Evolutionary conservation across 92 coral and sea anemone species (phyloP).

Genomic region (Heliopora coerulea): DNA sequence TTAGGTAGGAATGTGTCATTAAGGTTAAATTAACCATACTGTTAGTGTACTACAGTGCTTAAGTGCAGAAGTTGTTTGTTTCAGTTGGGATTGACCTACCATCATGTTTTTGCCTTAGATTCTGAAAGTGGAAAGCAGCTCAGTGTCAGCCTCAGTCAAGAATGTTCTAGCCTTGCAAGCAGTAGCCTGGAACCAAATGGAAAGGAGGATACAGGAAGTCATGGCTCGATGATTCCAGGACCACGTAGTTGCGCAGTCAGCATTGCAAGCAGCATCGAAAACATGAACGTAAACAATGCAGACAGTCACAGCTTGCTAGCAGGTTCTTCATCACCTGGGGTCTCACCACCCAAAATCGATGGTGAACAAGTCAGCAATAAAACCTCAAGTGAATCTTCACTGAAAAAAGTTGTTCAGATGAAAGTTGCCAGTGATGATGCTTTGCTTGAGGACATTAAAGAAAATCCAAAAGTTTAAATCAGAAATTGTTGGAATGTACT

Average conservation of each 20-base stretch:
- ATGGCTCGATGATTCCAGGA: conserved; percentile 91
- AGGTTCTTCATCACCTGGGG: conserved; percentile 11
- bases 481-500: too few species aligned
- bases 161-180: conserved; percentile 91
- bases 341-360: background rate
- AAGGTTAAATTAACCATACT: too few species aligned
- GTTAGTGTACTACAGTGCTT: background rate
- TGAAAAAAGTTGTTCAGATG: conserved; percentile 30
- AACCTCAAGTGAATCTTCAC: conserved; percentile 27
- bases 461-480: background rate
- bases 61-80: background rate
- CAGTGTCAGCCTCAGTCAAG: conserved; percentile 95
- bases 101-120: conserved; percentile 52
- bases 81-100: too few species aligned
- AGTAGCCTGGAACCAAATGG: conserved; percentile 74
- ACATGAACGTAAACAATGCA: conserved; percentile 64
- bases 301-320: conserved; percentile 40
- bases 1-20: too few species aligned
- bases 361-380: conserved; percentile 1
- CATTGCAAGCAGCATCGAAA: conserved; percentile 96
- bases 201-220: conserved; percentile 78
- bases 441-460: background rate
- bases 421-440: conserved; percentile 19
- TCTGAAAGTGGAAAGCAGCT: conserved; percentile 92
- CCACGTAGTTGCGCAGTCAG: conserved; percentile 98